These are phyloP conservation scores for Aplidium turbinatum DNA, from an alignment of 23 tunicate genomes.

Conservation along the genomic window DNA sequence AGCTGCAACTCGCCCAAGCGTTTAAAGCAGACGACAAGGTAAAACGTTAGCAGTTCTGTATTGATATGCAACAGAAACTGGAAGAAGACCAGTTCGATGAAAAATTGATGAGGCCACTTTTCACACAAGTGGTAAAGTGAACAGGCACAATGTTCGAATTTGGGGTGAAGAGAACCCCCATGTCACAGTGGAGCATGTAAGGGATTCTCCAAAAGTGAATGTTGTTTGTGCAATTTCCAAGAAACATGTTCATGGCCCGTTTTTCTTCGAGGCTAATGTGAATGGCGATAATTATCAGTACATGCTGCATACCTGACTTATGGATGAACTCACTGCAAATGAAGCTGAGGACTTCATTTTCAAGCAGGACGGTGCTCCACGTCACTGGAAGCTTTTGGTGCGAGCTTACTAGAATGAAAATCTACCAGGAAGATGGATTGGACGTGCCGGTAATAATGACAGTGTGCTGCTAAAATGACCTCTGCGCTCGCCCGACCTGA, in stretches of 20 bases:
- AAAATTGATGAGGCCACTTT: conserved; percentile 28
- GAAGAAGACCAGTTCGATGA: conserved; percentile 27
- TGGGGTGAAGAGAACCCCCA: conserved; percentile 29
- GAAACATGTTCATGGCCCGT: conserved; percentile 34
- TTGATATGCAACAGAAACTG: conserved; percentile 31
- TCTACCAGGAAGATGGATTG: conserved; percentile 30
- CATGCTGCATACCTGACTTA: conserved; percentile 20
- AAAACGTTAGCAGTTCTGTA: conserved; percentile 21
- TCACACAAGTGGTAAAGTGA: conserved; percentile 29
- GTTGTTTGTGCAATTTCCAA: conserved; percentile 38
- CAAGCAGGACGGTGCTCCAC: conserved; percentile 29
- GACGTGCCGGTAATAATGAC: conserved; percentile 15
- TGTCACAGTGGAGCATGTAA: conserved; percentile 18
- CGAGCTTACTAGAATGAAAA: conserved; percentile 16
- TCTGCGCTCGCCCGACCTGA: conserved; percentile 18
- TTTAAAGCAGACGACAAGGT: conserved; percentile 24
- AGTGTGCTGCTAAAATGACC: conserved; percentile 7
- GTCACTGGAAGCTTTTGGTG: conserved; percentile 26
- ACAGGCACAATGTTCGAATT: conserved; percentile 29
- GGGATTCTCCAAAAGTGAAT: conserved; percentile 33
- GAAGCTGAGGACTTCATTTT: conserved; percentile 25
- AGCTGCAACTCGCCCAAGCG: conserved; percentile 27
- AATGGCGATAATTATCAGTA: conserved; percentile 19
- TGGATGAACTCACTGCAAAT: conserved; percentile 18
- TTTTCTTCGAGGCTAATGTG: conserved; percentile 25